Conservation (phyloP, 2,113 vertebrate genomes). For the Odocoileus virginianus region DNA sequence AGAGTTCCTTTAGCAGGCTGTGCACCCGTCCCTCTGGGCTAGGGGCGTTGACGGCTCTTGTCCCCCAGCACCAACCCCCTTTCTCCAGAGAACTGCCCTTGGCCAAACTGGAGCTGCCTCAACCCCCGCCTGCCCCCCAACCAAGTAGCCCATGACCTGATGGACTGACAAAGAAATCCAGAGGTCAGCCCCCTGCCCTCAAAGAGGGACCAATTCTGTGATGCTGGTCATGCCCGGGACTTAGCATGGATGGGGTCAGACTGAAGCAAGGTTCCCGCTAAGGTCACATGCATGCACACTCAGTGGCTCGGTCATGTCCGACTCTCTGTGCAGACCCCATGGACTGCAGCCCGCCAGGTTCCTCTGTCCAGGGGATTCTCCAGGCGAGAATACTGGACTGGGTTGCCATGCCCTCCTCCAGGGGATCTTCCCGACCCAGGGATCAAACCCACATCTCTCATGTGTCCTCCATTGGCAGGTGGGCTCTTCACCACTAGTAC, state of each 20-base stretch:
- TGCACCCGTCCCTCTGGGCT: rapidly evolving
- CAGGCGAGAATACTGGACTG: not conserved
- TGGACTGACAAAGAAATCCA: not conserved
- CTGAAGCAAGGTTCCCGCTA: not conserved
- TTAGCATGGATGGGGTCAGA: rapidly evolving
- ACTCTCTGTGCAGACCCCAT: not conserved
- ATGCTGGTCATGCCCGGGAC: rapidly evolving
- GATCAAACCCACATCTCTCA: not conserved
- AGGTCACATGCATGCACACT: not conserved
- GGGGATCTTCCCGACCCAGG: not conserved
- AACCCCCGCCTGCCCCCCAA: not conserved
- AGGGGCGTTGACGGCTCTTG: rapidly evolving
- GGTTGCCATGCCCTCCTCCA: not conserved
- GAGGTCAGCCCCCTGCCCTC: rapidly evolving
- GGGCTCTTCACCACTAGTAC: not conserved
- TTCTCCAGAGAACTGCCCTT: not conserved
- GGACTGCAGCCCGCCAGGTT: not conserved
- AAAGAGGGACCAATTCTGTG: not conserved
- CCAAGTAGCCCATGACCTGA: not conserved
- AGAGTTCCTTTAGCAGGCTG: not conserved
- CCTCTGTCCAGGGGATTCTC: not conserved
- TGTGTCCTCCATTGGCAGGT: not conserved
- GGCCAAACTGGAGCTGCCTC: not conserved
- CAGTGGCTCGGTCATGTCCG: not conserved
- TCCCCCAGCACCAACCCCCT: not conserved